Conservation (phyloP, 2,888 invertebrate genomes). For the Parnassius glacialis region DNA sequence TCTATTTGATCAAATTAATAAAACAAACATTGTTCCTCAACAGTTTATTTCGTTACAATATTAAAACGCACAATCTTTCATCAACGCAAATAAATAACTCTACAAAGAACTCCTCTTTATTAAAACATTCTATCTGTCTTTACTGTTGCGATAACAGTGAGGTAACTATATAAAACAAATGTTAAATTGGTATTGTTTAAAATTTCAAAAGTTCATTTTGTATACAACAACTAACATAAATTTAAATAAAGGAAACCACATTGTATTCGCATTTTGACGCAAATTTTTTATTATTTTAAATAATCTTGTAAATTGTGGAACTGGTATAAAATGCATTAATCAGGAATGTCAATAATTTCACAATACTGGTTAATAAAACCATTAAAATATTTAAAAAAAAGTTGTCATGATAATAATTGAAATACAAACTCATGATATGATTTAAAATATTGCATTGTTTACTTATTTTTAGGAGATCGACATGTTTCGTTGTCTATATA, state of each 20-base stretch:
- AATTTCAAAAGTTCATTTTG: too few species aligned
- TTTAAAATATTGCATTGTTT: constrained; percentile 12
- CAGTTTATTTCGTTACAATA: constrained; percentile 33
- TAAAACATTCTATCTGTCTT: constrained; percentile 14
- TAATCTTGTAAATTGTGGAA: too few species aligned
- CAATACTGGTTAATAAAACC: constrained; percentile 18
- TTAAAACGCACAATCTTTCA: constrained; percentile 58
- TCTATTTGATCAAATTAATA: constrained; percentile 10
- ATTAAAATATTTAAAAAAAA: constrained; percentile 2
- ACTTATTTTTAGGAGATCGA: constrained; percentile 16
- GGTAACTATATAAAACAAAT: constrained; percentile 17
- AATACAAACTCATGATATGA: constrained; percentile 9
- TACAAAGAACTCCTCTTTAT: constrained; percentile 29
- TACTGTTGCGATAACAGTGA: constrained; percentile 1
- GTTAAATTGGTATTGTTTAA: too few species aligned
- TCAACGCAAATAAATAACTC: constrained; percentile 61
- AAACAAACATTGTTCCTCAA: constrained; percentile 16
- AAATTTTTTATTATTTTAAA: too few species aligned
- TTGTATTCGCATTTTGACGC: background rate
- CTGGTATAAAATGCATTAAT: constrained; percentile 18
- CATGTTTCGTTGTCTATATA: constrained; percentile 9
- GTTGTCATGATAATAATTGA: constrained; percentile 18
- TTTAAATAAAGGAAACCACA: background rate
- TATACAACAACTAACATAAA: background rate
- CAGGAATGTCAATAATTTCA: constrained; percentile 24